Evolutionary conservation across 2,888 invertebrate genomes (phyloP).

Genomic region (Drosophila pegasa): DNA sequence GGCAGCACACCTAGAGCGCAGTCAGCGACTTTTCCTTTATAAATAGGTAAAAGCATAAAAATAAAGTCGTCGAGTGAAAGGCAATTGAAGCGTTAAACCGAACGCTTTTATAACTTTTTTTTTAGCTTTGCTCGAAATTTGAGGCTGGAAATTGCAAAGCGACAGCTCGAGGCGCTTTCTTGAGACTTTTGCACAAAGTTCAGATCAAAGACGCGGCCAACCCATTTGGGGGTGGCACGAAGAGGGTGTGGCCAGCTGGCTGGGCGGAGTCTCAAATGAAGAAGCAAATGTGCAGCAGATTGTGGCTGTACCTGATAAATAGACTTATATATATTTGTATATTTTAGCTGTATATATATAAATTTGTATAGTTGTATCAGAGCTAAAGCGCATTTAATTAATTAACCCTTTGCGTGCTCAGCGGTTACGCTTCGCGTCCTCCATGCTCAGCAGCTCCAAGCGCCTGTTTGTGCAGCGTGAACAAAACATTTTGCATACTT

Average conservation of each 20-base stretch:
- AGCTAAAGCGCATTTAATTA: constrained; percentile 72
- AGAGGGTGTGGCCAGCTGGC: constrained; percentile 43
- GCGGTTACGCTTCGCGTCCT: constrained; percentile 68
- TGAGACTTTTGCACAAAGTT: constrained; percentile 38
- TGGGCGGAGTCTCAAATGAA: constrained; percentile 45
- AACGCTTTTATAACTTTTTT: constrained; percentile 31
- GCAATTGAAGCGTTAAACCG: constrained; percentile 47
- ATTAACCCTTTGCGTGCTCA: constrained; percentile 82
- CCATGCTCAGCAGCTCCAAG: constrained; percentile 37
- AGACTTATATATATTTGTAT: neutral
- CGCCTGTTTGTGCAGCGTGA: constrained; percentile 63
- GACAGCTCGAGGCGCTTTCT: constrained; percentile 57
- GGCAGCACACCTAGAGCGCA: neutral
- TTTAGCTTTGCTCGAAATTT: constrained; percentile 24
- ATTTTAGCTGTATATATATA: constrained; percentile 5
- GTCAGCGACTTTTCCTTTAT: constrained; percentile 2
- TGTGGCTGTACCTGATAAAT: constrained; percentile 2
- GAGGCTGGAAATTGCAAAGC: constrained; percentile 60
- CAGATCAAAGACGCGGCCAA: constrained; percentile 67
- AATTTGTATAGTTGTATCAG: constrained; percentile 13
- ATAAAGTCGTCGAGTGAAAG: constrained; percentile 18
- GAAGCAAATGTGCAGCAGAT: constrained; percentile 11
- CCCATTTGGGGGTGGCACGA: constrained; percentile 9
- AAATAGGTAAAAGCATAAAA: constrained; percentile 6
- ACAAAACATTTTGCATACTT: constrained; percentile 73